A percentile compares a stretch with the other conserved stretches of the same genome.
These are phyloP conservation scores for Atractosteus spatula DNA, from an alignment of 2,113 vertebrate genomes.

Conservation along the genomic window DNA sequence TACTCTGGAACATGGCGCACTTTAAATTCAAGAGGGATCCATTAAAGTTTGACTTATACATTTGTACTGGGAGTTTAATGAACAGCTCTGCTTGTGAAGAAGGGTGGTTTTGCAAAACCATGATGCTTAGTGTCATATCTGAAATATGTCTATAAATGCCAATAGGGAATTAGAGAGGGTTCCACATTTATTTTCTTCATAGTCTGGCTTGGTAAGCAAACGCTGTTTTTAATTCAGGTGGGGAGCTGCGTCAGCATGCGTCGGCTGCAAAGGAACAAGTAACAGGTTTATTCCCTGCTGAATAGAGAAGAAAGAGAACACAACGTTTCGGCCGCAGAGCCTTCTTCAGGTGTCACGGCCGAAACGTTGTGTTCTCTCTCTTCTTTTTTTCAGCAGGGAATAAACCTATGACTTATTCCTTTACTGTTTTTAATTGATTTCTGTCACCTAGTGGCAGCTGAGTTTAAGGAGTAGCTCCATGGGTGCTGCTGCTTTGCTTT, in stretches of 20 bases:
- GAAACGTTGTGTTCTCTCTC: too few relatives aligned
- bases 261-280: too few relatives aligned
- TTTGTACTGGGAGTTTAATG: background rate
- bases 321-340: too few relatives aligned
- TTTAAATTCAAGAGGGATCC: too few relatives aligned
- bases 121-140: background rate
- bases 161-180: background rate
- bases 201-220: background rate
- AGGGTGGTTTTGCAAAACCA: background rate
- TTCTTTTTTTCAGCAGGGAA: too few relatives aligned
- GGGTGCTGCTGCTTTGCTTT: background rate
- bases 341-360: too few relatives aligned
- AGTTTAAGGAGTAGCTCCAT: background rate
- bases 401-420: too few relatives aligned
- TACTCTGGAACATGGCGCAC: too few relatives aligned
- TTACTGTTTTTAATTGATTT: background rate
- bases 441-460: background rate
- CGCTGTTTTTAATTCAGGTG: background rate
- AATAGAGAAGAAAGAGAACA: too few relatives aligned
- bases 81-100: background rate
- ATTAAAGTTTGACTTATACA: too few relatives aligned
- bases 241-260: too few relatives aligned
- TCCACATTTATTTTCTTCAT: background rate
- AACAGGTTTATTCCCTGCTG: too few relatives aligned
- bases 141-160: background rate